Base-by-base conservation (phyloP, 2,797 vertebrate species). In the Falco berigora region DNA sequence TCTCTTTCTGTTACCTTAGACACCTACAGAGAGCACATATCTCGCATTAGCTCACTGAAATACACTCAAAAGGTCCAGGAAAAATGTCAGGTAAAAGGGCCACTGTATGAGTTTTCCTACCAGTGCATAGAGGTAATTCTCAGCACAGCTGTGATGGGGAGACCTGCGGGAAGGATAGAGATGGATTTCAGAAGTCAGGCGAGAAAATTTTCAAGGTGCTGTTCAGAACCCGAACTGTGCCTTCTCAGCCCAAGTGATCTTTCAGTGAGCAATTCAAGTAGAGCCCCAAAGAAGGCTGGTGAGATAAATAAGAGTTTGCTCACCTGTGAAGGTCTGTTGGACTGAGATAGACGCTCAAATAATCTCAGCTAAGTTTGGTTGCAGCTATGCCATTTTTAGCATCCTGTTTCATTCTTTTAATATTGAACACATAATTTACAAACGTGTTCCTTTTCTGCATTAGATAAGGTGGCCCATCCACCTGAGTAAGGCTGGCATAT, bases 1-100 rank as follows among this genome's bases (percentile, higher is more conserved):
- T 93, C 63, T 94, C 86, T 95, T 88, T 85, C 75, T 86, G 72
- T 80, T 95, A 64, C 84, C 59, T 89, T 32, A 92, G 91, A 53
- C 92, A 81, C 47, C 93, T 36, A 64, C 61, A 88, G 88, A 83
- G 91, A 96, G 38, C 67, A 69, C 11, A 1, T 82, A 32, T 79
- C 93, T 87, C 47, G 32, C 73, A 69, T 89, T 95, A 80, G 67
- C 79, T 50, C 66, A 20, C 72, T 81, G 77, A 88, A 86, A 36
- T 75, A 52, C 62, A 27, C 34, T 36, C 64, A 61, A 90, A 49
- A 93, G 36, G 42, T 90, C 36, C 69, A 59, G 83, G n/a, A 71
- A 92, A 92, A 90, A 68, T 87, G 75, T 80, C 64, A 89, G 52
- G 62, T 81, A 22, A 78, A 82, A 90, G 66, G 66, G 44, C 36